Base-by-base conservation (phyloP, 1,140 invertebrate species). In the Aphaenogaster floridana region DNA sequence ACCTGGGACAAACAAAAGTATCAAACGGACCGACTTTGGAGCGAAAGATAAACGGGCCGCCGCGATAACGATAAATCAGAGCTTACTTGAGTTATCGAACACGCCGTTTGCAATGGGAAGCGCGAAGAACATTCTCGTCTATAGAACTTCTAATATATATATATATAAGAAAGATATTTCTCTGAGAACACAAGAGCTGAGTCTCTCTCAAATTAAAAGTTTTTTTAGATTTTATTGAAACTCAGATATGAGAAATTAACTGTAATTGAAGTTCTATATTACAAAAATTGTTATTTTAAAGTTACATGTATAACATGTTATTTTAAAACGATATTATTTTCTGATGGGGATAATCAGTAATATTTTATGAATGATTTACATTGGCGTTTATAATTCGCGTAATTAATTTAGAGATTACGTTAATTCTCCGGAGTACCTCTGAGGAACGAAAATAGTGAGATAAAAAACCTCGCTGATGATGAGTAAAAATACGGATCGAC, bases 11-110 rank as follows among this genome's bases (percentile, higher is more conserved):
- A 84, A 74, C 69, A 84, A 76, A 76, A 81, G 36, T 71, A 81
- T 81, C 48, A 69, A 71, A 63, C 54, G 11, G n/a, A 17, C 39
- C 39, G 68, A 74, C 28, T 74, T 74, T 15, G 17, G 13, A 57
- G 45, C 28, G 39, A 81, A 42, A 84, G 69, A 84, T 76, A 84
- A 84, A 84, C 54, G 80, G 17, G 52, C 28, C 34, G 42, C 17
- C 36, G 15, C 54, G 54, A 71, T 74, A 61, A 76, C 54, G 69
- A 74, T 84, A 84, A 84, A 84, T 84, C 80, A 57, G 68, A 84
- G 42, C 69, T 84, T 17, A 61, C 80, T 84, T 48, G 69, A 76
- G 54, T 76, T 76, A 84, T 84, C 69, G 68, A 84, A 63, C 69
- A n/a, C 34, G 48, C 36, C 36, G 34, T 57, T 81, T 21, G 64